Conservation (phyloP, 2,797 vertebrate genomes). For the Oceanodroma leucorhoa region DNA sequence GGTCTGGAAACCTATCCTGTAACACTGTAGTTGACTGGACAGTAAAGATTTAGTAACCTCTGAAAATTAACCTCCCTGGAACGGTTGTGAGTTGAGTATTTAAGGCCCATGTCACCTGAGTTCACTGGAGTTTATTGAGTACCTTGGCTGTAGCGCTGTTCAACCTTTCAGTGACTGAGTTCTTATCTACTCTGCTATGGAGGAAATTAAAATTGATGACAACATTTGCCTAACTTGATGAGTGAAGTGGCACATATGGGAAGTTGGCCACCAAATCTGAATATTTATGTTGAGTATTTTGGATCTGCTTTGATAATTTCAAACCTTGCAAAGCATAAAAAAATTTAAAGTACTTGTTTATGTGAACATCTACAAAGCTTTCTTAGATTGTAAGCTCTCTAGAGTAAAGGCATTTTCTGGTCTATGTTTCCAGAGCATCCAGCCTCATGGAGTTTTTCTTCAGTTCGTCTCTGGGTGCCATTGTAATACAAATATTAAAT, state of each 20-base stretch:
- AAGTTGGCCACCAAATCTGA: neutral
- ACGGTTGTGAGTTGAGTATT: neutral
- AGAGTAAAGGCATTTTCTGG: neutral
- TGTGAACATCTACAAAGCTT: neutral
- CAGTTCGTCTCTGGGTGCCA: neutral
- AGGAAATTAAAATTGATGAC: neutral
- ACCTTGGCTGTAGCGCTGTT: neutral
- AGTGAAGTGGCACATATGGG: neutral
- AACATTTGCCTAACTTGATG: neutral
- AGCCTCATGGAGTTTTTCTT: neutral
- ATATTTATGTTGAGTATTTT: neutral
- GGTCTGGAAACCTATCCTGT: neutral
- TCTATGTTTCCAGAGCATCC: neutral
- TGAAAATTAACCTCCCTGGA: neutral
- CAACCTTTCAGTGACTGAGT: neutral
- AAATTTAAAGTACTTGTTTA: neutral
- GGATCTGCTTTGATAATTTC: neutral
- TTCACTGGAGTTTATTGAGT: neutral
- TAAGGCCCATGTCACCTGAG: neutral
- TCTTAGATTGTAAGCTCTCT: constrained; percentile 8
- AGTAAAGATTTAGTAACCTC: neutral
- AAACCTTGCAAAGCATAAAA: neutral
- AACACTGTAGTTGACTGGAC: neutral
- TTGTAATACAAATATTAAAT: neutral
- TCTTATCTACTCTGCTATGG: neutral